Conservation (phyloP, 2,113 vertebrate species). For the Rutilus rutilus region DNA sequence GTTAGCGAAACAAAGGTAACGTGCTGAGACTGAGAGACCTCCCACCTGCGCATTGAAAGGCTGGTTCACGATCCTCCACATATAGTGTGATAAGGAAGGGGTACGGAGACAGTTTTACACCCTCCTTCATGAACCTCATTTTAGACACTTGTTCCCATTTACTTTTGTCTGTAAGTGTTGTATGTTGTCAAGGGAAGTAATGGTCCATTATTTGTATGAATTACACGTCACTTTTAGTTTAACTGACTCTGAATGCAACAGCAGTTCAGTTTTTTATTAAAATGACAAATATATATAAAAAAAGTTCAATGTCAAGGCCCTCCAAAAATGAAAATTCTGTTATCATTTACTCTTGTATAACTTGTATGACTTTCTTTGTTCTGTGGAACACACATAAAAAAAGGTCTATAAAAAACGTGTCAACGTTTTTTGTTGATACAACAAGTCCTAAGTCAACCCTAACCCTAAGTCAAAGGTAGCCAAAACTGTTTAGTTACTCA, state of each 20-base stretch:
- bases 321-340: not conserved
- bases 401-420: not conserved
- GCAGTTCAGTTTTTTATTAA: too few relatives aligned
- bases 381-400: not conserved
- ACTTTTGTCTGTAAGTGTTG: constrained; percentile 68
- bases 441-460: too few relatives aligned
- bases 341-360: not conserved
- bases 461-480: not conserved
- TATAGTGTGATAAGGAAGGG: constrained; percentile 66
- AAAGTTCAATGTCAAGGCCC: not conserved
- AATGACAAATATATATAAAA: too few relatives aligned
- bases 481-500: not conserved
- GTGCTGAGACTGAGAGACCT: not conserved
- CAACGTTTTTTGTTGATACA: not conserved
- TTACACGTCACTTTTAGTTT: not conserved
- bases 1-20: not conserved
- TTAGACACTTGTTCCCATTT: constrained; percentile 59
- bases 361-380: not conserved
- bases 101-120: constrained; percentile 53
- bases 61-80: constrained; percentile 62
- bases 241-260: not conserved
- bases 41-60: constrained; percentile 51
- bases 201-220: not conserved
- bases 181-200: constrained; percentile 42
- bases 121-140: constrained; percentile 51